phyloP scores from a whole-genome alignment of 2,113 vertebrate species.

The Eonycteris spelaea region DNA sequence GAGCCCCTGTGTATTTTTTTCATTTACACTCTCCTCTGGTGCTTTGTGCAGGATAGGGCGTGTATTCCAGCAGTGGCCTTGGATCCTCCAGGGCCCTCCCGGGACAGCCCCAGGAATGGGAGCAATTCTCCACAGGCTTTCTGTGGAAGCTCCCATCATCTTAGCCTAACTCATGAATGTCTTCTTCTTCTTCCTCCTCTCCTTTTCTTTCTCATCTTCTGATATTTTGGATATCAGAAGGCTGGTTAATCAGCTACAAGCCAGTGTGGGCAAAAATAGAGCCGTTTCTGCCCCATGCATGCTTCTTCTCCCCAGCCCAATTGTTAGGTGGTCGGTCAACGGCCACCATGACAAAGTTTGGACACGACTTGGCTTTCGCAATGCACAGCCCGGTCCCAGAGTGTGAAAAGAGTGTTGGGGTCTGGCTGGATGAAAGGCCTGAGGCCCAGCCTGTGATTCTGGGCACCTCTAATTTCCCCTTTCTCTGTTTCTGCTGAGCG shows the following conservation, averaged over 20 bases:
- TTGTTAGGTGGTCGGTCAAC: background rate
- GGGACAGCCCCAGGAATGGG: background rate
- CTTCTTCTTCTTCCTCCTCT: background rate
- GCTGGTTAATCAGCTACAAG: background rate
- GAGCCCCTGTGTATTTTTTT: background rate
- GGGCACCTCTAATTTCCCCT: constrained; percentile 51
- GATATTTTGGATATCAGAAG: background rate
- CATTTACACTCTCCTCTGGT: background rate
- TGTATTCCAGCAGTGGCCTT: background rate
- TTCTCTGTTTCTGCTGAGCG: constrained; percentile 1
- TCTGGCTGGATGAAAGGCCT: background rate
- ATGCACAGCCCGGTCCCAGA: background rate
- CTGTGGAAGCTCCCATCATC: background rate
- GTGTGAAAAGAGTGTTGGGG: background rate
- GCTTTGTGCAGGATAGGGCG: background rate
- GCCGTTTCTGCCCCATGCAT: background rate
- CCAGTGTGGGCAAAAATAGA: background rate
- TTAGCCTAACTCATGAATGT: background rate
- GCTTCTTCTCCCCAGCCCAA: background rate
- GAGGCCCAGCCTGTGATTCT: constrained; percentile 36
- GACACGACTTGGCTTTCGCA: background rate
- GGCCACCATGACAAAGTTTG: background rate
- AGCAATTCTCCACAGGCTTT: background rate
- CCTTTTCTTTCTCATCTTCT: background rate
- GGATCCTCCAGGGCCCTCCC: background rate